A percentile compares a stretch with the other conserved stretches of the same genome.
These are phyloP conservation scores for Pseudopleuronectes americanus DNA, from an alignment of 2,797 vertebrate species.

Conservation along the genomic window DNA sequence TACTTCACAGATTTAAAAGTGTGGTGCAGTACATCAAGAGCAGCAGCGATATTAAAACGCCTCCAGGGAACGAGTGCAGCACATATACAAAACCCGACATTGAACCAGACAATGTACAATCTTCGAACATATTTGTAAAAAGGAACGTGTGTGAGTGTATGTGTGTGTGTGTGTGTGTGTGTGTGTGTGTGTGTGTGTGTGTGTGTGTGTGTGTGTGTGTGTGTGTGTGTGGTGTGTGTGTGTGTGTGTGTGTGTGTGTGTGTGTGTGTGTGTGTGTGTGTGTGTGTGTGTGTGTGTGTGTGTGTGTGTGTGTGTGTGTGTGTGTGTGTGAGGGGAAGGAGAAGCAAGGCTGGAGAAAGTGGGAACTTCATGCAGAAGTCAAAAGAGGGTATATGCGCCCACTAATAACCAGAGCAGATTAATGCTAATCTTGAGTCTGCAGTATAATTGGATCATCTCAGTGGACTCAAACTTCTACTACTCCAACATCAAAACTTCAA, in stretches of 20 bases:
- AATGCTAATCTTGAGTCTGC: slow-evolving; percentile 74
- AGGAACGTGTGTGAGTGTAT: neutral
- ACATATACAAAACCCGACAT: slow-evolving; percentile 22
- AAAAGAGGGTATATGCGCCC: slow-evolving; percentile 56
- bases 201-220: slow-evolving; percentile 2
- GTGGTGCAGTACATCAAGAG: slow-evolving; percentile 30
- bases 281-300: neutral
- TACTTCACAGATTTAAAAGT: slow-evolving; percentile 43
- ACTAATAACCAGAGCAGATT: slow-evolving; percentile 77
- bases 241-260: slow-evolving; percentile 1
- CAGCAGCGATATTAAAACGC: slow-evolving; percentile 27
- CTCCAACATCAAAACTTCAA: slow-evolving; percentile 57
- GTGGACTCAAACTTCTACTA: slow-evolving; percentile 60
- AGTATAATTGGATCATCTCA: slow-evolving; percentile 81
- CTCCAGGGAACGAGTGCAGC: slow-evolving; percentile 20
- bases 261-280: slow-evolving; percentile 12
- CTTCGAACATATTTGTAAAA: slow-evolving; percentile 14
- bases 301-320: slow-evolving; percentile 12
- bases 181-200: slow-evolving; percentile 13
- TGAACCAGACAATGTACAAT: slow-evolving; percentile 24
- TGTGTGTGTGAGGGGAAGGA: slow-evolving; percentile 2
- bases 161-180: neutral
- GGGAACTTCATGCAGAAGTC: slow-evolving; percentile 50
- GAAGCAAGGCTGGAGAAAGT: slow-evolving; percentile 25
- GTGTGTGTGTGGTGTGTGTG: neutral